Percentiles rank a stretch among this genome's conserved stretches.
Conservation (phyloP, 2,888 invertebrate species). For the Morinoia aosen region DNA sequence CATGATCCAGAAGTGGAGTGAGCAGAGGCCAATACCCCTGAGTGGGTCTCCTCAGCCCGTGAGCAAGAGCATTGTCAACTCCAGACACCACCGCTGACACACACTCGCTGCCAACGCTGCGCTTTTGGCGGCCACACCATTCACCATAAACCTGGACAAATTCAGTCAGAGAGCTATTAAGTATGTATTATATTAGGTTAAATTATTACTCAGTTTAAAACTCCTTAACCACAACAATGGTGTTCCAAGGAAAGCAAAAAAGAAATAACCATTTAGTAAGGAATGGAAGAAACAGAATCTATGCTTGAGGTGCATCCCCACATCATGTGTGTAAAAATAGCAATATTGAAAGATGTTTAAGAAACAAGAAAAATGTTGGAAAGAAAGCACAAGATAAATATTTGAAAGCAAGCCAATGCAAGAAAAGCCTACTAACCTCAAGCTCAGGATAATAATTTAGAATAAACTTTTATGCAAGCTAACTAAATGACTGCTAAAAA, state of each 20-base stretch:
- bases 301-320: too few relatives aligned
- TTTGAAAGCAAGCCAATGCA: too few relatives aligned
- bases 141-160: slow-evolving; percentile 41
- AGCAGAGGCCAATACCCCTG: slow-evolving; percentile 50
- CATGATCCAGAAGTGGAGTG: slow-evolving; percentile 21
- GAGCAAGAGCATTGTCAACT: slow-evolving; percentile 35
- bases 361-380: too few relatives aligned
- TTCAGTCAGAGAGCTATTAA: not conserved
- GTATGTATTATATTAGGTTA: not conserved
- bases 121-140: slow-evolving; percentile 32
- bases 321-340: too few relatives aligned
- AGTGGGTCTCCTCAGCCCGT: slow-evolving; percentile 21
- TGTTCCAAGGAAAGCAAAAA: not conserved
- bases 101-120: slow-evolving; percentile 8
- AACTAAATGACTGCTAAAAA: not conserved
- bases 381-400: too few relatives aligned
- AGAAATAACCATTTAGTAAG: too few relatives aligned
- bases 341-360: too few relatives aligned
- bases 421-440: too few relatives aligned
- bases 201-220: not conserved
- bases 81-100: slow-evolving; percentile 31
- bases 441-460: too few relatives aligned
- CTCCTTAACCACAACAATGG: too few relatives aligned
- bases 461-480: not conserved
- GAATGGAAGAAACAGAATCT: too few relatives aligned